Percentiles rank a stretch among this genome's conserved stretches.
phyloP scores from a whole-genome alignment of 2,888 invertebrate genomes.

The Polyommatus icarus region DNA sequence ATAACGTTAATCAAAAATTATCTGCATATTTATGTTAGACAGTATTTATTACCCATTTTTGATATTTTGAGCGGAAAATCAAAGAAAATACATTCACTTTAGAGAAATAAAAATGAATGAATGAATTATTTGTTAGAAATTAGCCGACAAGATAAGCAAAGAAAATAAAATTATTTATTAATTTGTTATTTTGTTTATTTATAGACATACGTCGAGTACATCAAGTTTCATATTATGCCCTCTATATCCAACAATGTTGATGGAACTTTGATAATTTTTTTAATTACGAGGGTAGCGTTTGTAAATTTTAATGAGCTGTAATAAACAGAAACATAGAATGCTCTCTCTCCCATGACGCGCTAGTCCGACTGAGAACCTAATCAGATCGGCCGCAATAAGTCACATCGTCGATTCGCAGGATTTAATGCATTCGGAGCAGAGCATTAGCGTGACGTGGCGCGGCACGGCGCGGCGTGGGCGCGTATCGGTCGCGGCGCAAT shows the following conservation, averaged over 20 bases:
- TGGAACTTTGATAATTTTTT: not conserved
- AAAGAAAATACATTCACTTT: not conserved
- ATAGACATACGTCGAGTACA: not conserved
- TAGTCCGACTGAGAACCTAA: conserved; percentile 28
- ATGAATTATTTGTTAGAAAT: not conserved
- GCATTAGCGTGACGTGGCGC: conserved; percentile 54
- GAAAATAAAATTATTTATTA: not conserved
- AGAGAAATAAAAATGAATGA: not conserved
- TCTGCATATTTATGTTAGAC: not conserved
- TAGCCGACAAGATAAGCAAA: not conserved
- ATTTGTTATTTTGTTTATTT: not conserved
- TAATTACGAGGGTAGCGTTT: not conserved
- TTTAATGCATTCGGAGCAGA: conserved; percentile 49
- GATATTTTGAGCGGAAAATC: not conserved
- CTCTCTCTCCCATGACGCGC: conserved; percentile 28
- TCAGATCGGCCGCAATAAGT: conserved; percentile 39
- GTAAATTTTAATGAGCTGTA: conserved; percentile 24
- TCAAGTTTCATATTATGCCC: not conserved
- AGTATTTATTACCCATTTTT: not conserved
- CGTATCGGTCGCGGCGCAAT: conserved; percentile 62
- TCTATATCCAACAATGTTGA: not conserved
- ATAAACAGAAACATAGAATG: conserved; percentile 10
- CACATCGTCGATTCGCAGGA: conserved; percentile 46
- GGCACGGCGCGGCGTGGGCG: conserved; percentile 54
- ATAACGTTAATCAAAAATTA: not conserved